Conservation (phyloP, 2,797 vertebrate species). For the Pangasius macronema region DNA sequence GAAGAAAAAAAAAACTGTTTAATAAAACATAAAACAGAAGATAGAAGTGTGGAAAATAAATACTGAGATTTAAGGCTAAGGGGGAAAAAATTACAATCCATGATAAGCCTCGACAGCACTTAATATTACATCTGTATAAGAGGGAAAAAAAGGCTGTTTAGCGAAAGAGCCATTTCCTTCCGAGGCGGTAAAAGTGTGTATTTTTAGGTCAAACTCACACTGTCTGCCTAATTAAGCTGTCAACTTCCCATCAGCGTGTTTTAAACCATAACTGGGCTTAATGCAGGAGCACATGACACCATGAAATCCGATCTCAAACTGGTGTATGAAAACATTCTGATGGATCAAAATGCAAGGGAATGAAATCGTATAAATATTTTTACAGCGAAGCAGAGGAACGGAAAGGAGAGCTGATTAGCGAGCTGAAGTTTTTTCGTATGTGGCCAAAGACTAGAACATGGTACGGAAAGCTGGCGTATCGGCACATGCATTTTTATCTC, state of each 20-base stretch:
- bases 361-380: neutral
- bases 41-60: neutral
- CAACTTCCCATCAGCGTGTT: constrained; percentile 59
- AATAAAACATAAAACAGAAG: neutral
- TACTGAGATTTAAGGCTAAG: neutral
- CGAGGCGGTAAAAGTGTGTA: constrained; percentile 45
- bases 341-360: constrained; percentile 2
- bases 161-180: constrained; percentile 40
- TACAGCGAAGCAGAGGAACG: neutral
- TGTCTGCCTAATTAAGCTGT: constrained; percentile 59
- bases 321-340: constrained; percentile 34
- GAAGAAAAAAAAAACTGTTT: neutral
- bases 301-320: constrained; percentile 45
- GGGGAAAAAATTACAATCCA: neutral
- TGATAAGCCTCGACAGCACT: constrained; percentile 3
- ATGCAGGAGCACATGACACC: constrained; percentile 37
- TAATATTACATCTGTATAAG: constrained; percentile 18
- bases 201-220: constrained; percentile 56
- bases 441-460: neutral
- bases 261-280: constrained; percentile 55
- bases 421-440: neutral
- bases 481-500: constrained; percentile 36
- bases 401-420: neutral
- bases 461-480: neutral
- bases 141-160: constrained; percentile 21